phyloP scores from a whole-genome alignment of 2,113 vertebrate genomes.

The Melanocharis versteri region DNA sequence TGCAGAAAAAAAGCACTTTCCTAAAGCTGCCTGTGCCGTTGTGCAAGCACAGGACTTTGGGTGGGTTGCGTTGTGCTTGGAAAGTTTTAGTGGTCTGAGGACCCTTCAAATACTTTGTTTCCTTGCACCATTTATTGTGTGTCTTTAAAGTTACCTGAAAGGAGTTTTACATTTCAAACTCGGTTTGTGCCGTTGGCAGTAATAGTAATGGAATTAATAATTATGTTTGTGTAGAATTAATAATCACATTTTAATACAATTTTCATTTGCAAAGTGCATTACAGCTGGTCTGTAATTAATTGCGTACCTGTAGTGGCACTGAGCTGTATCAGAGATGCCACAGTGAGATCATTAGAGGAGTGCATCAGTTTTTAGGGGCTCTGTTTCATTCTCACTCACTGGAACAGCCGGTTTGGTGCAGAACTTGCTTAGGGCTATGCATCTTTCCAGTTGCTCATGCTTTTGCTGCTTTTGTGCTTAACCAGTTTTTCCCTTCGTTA shows the following conservation, averaged over 20 bases:
- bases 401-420: background rate
- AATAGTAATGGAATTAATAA: background rate
- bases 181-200: background rate
- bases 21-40: background rate
- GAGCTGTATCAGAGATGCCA: background rate
- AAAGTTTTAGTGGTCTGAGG: background rate
- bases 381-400: accelerated
- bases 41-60: background rate
- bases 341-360: background rate
- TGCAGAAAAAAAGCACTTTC: background rate
- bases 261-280: background rate
- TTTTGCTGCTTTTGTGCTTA: background rate
- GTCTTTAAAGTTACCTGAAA: background rate
- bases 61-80: background rate
- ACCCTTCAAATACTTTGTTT: background rate
- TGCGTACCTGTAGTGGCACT: background rate
- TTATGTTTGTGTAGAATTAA: background rate
- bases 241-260: background rate
- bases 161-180: background rate
- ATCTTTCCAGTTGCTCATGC: background rate
- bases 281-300: background rate
- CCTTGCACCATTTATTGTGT: background rate
- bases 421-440: background rate
- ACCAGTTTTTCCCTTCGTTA: background rate
- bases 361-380: background rate